phyloP scores from a whole-genome alignment of 2,888 invertebrate genomes.

The Cerastis leucographa region DNA sequence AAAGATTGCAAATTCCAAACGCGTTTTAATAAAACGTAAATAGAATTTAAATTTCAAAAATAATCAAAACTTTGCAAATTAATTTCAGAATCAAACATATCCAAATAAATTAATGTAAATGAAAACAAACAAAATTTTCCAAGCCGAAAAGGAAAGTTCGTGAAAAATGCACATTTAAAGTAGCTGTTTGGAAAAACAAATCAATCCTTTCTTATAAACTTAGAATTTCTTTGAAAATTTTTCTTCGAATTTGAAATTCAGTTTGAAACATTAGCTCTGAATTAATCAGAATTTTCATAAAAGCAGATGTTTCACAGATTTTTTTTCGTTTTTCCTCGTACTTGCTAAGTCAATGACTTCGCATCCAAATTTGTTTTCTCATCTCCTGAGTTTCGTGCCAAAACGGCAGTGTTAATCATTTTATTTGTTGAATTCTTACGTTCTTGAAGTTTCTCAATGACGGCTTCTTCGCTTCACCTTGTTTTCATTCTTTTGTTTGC shows the following conservation, averaged over 20 bases:
- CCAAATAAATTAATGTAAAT: constrained; percentile 43
- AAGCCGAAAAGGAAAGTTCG: constrained; percentile 41
- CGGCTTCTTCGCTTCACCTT: constrained; percentile 68
- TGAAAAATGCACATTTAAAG: constrained; percentile 50
- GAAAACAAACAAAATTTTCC: constrained; percentile 55
- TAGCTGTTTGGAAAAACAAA: constrained; percentile 36
- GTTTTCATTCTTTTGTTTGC: constrained; percentile 81
- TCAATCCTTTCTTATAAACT: constrained; percentile 20
- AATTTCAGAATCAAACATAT: constrained; percentile 30
- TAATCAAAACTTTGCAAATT: constrained; percentile 2
- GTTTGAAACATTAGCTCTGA: constrained; percentile 5
- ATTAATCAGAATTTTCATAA: constrained; percentile 42
- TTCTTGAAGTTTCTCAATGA: constrained; percentile 69
- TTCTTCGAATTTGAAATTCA: constrained; percentile 45
- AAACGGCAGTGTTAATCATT: constrained; percentile 77
- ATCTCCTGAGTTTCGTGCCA: constrained; percentile 80
- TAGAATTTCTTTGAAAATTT: constrained; percentile 24
- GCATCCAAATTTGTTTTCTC: constrained; percentile 83
- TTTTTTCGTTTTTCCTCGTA: constrained; percentile 71
- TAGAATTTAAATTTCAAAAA: not conserved
- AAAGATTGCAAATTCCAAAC: not conserved
- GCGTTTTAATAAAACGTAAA: not conserved
- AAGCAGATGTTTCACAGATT: constrained; percentile 68
- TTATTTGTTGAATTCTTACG: constrained; percentile 70
- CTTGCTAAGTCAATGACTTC: constrained; percentile 83